Base-by-base conservation (phyloP, 2,888 invertebrate genomes). In the Erpobdella octoculata region DNA sequence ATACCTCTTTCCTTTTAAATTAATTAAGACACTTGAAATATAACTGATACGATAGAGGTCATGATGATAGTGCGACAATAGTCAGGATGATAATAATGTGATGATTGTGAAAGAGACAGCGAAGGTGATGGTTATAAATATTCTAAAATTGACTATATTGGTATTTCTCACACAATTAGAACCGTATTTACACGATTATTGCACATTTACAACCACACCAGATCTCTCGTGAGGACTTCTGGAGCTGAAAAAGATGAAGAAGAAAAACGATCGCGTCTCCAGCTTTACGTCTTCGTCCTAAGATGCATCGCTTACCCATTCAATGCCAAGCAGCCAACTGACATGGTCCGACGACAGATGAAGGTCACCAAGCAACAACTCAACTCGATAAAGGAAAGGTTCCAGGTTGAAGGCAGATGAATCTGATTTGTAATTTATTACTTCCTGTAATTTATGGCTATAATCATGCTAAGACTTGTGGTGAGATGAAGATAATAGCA, bases 251-350 rank as follows among this genome's bases (percentile, higher is more conserved):
- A 92, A 75, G 90, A 96, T 82, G 96, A 98, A 84, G 96, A 96
- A 81, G 95, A 96, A 79, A 88, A 95, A 76, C 96, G 96, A 83
- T 88, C 90, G 74, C 89, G 93, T 74, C 89, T 98, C 73, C 98
- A 98, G 83, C 86, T 98, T 53, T 98, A 98, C 85, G 97, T 99
- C 76, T 98, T 98, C 84, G 92, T 98, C 76, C 93, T 62, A 28
- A 88, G 97, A 81, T 95, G 96, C 85, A 89, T 96, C 80, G 93
- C 98, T 6, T 97, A 98, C 86, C 97, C 97, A 8, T 98, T 98
- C 86, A 99, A 97, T 85, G 95, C 96, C 15, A 98, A 98, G 85
- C 97, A 97, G 83, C 94, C 95, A 0, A 95, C 94, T 8, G 98
- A 99, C 83, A 93, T 97, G 94, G 93, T 93, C 2, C 87, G 91